These are phyloP conservation scores for Drosophila carrolli DNA, from an alignment of 1,140 invertebrate species.

Conservation along the genomic window DNA sequence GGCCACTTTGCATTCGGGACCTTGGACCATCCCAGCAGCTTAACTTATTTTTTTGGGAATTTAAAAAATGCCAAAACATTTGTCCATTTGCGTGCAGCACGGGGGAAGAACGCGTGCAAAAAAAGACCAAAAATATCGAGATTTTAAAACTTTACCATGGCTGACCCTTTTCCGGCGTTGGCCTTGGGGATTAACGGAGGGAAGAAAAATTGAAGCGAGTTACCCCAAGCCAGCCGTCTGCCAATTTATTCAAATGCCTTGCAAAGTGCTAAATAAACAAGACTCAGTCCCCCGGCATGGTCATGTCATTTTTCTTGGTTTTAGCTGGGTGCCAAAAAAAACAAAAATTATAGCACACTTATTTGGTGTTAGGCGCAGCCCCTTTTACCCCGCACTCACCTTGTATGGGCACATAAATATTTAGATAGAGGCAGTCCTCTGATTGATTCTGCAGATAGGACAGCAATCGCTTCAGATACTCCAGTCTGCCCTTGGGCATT, in stretches of 20 bases:
- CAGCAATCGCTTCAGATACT: conserved; percentile 93
- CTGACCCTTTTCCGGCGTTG: conserved; percentile 73
- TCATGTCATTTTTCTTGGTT: conserved; percentile 70
- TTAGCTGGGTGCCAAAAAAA: conserved; percentile 36
- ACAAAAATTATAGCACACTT: conserved; percentile 45
- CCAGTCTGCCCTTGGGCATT: conserved; percentile 94
- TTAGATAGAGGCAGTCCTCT: conserved; percentile 98
- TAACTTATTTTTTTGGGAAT: conserved; percentile 51
- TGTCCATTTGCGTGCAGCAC: conserved; percentile 58
- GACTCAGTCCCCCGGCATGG: conserved; percentile 67
- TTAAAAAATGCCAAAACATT: conserved; percentile 76
- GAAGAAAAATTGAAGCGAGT: conserved; percentile 75
- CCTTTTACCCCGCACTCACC: conserved; percentile 86
- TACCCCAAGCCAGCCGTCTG: conserved; percentile 54
- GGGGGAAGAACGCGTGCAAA: conserved; percentile 19
- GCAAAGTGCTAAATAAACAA: conserved; percentile 83
- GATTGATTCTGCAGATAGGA: conserved; percentile 95
- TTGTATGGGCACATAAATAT: conserved; percentile 97
- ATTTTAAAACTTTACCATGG: conserved; percentile 54
- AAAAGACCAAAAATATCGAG: conserved; percentile 5
- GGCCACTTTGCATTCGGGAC: conserved; percentile 66
- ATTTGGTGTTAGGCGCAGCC: conserved; percentile 27
- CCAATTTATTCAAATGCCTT: conserved; percentile 82
- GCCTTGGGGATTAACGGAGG: conserved; percentile 67
- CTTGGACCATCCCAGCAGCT: conserved; percentile 41